Evolutionary conservation across 1,140 invertebrate species (phyloP), one percentile per base, ranked within the genome.

Genomic region (Diprion similis): DNA sequence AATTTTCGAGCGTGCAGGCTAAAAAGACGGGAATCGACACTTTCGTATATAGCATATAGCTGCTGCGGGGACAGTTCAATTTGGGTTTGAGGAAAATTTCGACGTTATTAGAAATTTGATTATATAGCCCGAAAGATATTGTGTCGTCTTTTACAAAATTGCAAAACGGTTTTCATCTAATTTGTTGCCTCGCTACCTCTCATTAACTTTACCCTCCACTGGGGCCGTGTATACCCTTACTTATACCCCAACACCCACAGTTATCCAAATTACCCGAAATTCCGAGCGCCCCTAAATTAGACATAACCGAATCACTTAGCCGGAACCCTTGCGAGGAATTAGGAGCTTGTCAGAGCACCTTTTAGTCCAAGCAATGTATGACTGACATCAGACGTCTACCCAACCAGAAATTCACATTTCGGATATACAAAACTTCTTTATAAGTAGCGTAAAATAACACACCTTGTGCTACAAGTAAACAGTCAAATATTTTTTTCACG

Each of bases 171-270:
- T 59, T 37, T 59, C 51, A 59, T 59, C 51, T 59, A 59, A 59
- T 59, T 59, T 59, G 51, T 59, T 59, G 51, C 51, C 11, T 59
- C 51, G 51, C 51, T 59, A 59, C 51, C 51, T 59, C 51, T 59
- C 51, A 59, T 59, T 59, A 59, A 59, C 51, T 10, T 59, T 9
- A 17, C 51, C 51, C 51, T 59, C 51, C n/a, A 17, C n/a, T 9
- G 6, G 51, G 11, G n/a, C 51, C 51, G 11, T 15, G 4, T 59
- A 17, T 17, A 59, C 51, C 11, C 51, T 17, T 59, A 37, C 24
- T 37, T 37, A 37, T 37, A 37, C 24, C 24, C 24, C 24, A 37
- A 37, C 24, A 37, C 24, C 24, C 24, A 37, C 24, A 6, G 24
- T 37, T 37, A 37, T 59, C 8, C 51, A 59, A 59, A 59, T 59